A percentile compares a stretch with the other conserved stretches of the same genome.
Evolutionary conservation across 2,797 vertebrate species (phyloP).

Genomic region (Heterohyrax brucei): DNA sequence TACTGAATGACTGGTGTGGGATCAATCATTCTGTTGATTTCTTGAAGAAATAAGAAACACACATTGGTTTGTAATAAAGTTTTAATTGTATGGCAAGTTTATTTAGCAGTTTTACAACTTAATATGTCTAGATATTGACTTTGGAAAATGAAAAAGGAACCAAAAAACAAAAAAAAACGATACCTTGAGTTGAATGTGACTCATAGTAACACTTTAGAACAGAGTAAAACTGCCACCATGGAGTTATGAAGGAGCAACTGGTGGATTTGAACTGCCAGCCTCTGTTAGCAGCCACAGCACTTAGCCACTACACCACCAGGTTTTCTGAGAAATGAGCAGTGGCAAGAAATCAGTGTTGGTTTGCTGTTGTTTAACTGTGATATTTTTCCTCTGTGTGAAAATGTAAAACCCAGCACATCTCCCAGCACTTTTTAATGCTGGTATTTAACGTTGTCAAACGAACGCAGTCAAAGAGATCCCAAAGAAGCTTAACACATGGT

Average conservation of each 20-base stretch:
- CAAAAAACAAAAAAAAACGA: too few relatives aligned
- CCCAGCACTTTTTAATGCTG: background rate
- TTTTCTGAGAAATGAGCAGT: background rate
- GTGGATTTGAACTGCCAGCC: too few relatives aligned
- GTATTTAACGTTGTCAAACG: background rate
- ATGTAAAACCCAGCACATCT: background rate
- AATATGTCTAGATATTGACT: background rate
- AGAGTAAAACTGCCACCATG: too few relatives aligned
- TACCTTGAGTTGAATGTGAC: too few relatives aligned
- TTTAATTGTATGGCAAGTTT: constrained; percentile 27
- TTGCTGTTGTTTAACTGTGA: background rate
- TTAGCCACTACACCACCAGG: too few relatives aligned
- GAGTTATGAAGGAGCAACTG: too few relatives aligned
- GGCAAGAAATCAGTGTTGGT: constrained; percentile 33
- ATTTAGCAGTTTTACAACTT: background rate
- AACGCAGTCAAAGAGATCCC: background rate
- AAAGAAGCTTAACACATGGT: background rate
- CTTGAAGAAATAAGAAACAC: background rate
- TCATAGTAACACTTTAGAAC: too few relatives aligned
- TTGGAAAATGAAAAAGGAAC: background rate
- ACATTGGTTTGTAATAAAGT: constrained; percentile 11
- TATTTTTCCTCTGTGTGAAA: background rate
- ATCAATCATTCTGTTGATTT: background rate
- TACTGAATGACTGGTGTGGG: background rate
- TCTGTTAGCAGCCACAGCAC: too few relatives aligned